Percentiles rank a stretch among this genome's conserved stretches.
Evolutionary conservation across 2,888 invertebrate genomes (phyloP).

Genomic region (Muschampia plurimacula): DNA sequence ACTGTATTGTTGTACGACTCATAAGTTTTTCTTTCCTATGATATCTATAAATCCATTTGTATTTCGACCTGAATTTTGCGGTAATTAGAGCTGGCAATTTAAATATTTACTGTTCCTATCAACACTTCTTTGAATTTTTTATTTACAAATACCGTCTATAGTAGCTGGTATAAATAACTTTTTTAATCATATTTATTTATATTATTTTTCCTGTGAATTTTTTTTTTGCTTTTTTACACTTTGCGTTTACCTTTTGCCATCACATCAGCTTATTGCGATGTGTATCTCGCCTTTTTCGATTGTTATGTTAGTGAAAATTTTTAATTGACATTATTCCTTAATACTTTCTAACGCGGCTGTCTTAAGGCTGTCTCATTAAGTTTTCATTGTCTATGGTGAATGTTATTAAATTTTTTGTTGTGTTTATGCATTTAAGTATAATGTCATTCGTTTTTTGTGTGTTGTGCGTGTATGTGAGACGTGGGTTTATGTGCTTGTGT

Average conservation of each 20-base stretch:
- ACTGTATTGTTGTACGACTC: background rate
- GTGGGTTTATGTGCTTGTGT: constrained; percentile 49
- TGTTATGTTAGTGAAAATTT: constrained; percentile 11
- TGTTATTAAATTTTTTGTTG: constrained; percentile 71
- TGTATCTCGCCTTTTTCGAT: background rate
- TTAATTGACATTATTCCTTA: constrained; percentile 9
- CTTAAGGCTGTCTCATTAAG: constrained; percentile 44
- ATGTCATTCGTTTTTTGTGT: constrained; percentile 57
- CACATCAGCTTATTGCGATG: constrained; percentile 9
- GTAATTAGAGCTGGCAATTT: too few species aligned
- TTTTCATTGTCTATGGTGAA: constrained; percentile 50
- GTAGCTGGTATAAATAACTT: too few species aligned
- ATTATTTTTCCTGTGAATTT: background rate
- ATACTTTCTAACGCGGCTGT: constrained; percentile 40
- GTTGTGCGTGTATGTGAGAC: constrained; percentile 46
- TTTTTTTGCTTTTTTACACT: background rate
- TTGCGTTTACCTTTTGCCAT: constrained; percentile 3
- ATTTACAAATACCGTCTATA: too few species aligned
- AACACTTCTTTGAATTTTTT: too few species aligned
- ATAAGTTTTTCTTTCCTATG: background rate
- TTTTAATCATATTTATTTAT: too few species aligned
- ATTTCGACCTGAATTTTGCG: background rate
- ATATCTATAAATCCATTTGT: background rate
- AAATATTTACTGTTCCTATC: too few species aligned
- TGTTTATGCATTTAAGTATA: constrained; percentile 63